A percentile compares a stretch with the other conserved stretches of the same genome.
Evolutionary conservation across 2,797 vertebrate species (phyloP).

Genomic region (Hypotaenidia philippensis): DNA sequence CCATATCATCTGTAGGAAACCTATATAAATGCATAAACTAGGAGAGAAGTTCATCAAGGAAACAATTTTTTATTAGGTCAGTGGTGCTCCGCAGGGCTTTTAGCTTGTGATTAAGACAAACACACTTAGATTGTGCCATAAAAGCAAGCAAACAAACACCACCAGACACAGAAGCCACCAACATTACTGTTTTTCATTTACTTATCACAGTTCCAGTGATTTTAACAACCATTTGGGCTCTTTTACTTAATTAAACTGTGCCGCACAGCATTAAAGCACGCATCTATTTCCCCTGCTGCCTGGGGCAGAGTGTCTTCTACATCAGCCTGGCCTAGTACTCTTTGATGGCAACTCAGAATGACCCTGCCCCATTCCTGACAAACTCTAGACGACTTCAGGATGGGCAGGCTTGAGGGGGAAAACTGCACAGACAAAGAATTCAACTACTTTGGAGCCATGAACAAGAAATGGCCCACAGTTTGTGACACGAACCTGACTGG

Average conservation of each 20-base stretch:
- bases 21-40: not conserved
- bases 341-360: not conserved
- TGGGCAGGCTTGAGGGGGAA: not conserved
- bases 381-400: not conserved
- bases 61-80: slow-evolving; percentile 51
- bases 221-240: not conserved
- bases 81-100: slow-evolving; percentile 30
- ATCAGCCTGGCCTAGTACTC: not conserved
- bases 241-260: not conserved
- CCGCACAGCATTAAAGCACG: not conserved
- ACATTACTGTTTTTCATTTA: not conserved
- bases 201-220: not conserved
- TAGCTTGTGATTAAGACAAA: not conserved
- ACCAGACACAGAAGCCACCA: not conserved
- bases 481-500: not conserved
- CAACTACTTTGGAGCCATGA: not conserved
- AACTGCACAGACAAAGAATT: not conserved
- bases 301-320: not conserved
- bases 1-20: slow-evolving; percentile 11
- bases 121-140: fast-evolving
- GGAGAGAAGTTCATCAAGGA: slow-evolving; percentile 50
- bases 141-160: not conserved
- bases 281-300: not conserved
- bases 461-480: not conserved
- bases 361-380: not conserved